A percentile compares a stretch with the other conserved stretches of the same genome.
Conservation (phyloP, 2,888 invertebrate genomes). For the Tolmerus cingulatus region DNA sequence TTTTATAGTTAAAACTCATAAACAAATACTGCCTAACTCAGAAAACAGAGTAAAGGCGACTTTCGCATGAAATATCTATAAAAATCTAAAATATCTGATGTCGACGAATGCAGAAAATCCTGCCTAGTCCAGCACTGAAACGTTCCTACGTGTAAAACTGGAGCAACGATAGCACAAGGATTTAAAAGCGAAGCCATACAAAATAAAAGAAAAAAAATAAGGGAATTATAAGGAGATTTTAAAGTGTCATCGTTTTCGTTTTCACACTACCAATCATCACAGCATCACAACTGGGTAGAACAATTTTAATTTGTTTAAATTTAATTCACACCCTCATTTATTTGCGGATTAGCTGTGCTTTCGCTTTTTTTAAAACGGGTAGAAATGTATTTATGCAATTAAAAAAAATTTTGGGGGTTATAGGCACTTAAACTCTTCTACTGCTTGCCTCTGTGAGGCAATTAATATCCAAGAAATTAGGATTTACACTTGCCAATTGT, state of each 20-base stretch:
- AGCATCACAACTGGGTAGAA: neutral
- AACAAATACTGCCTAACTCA: neutral
- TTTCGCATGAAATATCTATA: neutral
- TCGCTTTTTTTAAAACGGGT: neutral
- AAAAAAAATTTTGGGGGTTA: neutral
- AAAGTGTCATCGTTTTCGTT: neutral
- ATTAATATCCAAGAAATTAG: conserved; percentile 14
- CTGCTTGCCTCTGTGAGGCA: conserved; percentile 34
- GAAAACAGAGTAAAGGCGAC: neutral
- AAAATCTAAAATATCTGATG: neutral
- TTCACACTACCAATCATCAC: neutral
- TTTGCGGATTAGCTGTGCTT: neutral
- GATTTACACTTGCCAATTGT: neutral
- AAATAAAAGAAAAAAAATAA: neutral
- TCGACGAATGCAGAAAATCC: neutral
- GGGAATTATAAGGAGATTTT: neutral
- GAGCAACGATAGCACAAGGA: neutral
- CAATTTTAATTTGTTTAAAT: neutral
- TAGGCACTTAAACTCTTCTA: neutral
- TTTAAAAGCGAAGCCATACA: neutral
- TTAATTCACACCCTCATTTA: neutral
- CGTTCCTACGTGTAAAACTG: neutral
- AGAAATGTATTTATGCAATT: neutral
- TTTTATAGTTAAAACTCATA: neutral
- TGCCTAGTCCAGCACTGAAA: neutral